These are phyloP conservation scores for Xanthorhoe designata DNA, from an alignment of 2,888 invertebrate genomes.

Conservation along the genomic window DNA sequence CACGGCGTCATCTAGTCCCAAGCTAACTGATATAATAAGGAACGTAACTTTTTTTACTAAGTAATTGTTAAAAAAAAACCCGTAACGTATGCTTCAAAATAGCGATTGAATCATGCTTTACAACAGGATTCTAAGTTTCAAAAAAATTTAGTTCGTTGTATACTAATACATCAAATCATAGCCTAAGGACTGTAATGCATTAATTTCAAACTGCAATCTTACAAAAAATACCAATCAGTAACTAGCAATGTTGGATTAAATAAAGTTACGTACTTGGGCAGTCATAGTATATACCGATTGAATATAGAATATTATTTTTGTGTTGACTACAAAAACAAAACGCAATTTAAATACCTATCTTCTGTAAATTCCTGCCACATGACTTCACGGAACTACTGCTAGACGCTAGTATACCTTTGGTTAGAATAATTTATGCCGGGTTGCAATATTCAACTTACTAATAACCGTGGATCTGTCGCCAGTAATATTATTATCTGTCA, in stretches of 20 bases:
- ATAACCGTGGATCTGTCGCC: no score
- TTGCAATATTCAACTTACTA: no score
- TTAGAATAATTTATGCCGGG: no score
- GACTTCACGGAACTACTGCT: no score
- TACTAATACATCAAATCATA: background rate
- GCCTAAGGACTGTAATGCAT: conserved; percentile 5
- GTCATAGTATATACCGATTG: background rate
- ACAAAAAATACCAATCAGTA: conserved; percentile 64
- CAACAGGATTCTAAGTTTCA: background rate
- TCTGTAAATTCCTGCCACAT: background rate
- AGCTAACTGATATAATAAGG: no score
- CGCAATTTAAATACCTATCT: background rate
- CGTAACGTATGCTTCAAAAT: background rate
- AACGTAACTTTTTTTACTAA: no score
- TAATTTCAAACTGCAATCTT: conserved; percentile 9
- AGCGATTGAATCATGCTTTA: background rate
- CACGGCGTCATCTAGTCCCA: no score
- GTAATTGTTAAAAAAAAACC: background rate
- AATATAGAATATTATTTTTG: no score
- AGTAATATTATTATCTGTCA: no score
- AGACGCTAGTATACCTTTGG: no score
- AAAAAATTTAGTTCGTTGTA: background rate
- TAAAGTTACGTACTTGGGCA: background rate
- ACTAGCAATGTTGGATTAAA: conserved; percentile 39
- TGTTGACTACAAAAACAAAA: background rate